A percentile compares a stretch with the other conserved stretches of the same genome.
Evolutionary conservation across 2,113 vertebrate genomes (phyloP).

Genomic region (Bufo bufo): DNA sequence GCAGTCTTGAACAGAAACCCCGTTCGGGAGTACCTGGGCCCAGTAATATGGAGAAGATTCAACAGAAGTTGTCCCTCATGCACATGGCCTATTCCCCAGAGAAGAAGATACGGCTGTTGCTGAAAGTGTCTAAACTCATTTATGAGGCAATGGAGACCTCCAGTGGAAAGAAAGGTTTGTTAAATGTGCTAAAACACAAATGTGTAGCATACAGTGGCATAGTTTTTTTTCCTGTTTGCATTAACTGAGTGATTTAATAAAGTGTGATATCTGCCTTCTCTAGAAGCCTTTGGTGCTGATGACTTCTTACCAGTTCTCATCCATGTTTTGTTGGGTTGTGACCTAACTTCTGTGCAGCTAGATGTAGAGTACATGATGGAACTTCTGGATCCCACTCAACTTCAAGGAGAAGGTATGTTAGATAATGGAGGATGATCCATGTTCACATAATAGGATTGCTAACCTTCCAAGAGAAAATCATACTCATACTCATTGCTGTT

Average conservation of each 20-base stretch:
- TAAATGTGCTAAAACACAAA: neutral
- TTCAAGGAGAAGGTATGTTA: constrained; percentile 82
- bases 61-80: constrained; percentile 72
- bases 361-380: constrained; percentile 93
- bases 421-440: neutral
- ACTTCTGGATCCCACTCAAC: constrained; percentile 82
- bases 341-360: constrained; percentile 77
- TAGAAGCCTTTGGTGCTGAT: constrained; percentile 83
- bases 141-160: constrained; percentile 79
- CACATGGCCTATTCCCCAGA: constrained; percentile 81
- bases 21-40: constrained; percentile 73
- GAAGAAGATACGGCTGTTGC: constrained; percentile 80
- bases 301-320: constrained; percentile 88
- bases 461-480: neutral
- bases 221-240: neutral
- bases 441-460: neutral
- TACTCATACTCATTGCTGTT: neutral
- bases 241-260: neutral
- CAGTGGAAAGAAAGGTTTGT: constrained; percentile 60
- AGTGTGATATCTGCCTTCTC: neutral
- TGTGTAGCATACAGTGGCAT: neutral
- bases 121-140: constrained; percentile 84
- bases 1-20: constrained; percentile 65
- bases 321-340: constrained; percentile 80
- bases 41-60: constrained; percentile 74